Conservation (phyloP, 2,888 invertebrate species). For the Nycteola revayana region DNA sequence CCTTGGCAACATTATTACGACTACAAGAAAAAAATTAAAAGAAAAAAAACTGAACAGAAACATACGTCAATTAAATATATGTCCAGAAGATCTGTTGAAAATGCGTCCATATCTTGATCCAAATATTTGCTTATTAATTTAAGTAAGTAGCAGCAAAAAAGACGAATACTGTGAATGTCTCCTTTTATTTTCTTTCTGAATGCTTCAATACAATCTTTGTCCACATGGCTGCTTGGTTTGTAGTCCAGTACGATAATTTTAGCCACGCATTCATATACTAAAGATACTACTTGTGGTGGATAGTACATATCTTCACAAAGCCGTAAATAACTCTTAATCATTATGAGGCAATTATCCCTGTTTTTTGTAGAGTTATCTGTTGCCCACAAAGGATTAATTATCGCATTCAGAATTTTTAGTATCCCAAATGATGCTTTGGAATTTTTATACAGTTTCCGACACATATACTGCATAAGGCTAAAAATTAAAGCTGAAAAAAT, state of each 20-base stretch:
- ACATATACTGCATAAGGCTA: constrained; percentile 61
- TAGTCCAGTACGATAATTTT: constrained; percentile 52
- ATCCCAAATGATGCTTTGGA: constrained; percentile 54
- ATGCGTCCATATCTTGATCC: constrained; percentile 42
- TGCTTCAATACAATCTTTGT: constrained; percentile 44
- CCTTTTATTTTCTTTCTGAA: constrained; percentile 52
- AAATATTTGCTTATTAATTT: constrained; percentile 38
- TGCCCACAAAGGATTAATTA: constrained; percentile 57
- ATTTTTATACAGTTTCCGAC: constrained; percentile 60
- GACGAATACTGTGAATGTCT: constrained; percentile 53
- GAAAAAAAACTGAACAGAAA: constrained; percentile 14
- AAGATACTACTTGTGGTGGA: constrained; percentile 59
- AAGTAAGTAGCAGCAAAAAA: constrained; percentile 63
- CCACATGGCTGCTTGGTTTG: constrained; percentile 37
- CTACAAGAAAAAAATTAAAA: no score
- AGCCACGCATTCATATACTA: constrained; percentile 66
- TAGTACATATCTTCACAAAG: constrained; percentile 61
- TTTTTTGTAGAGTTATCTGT: constrained; percentile 50
- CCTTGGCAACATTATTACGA: no score
- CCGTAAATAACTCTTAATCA: constrained; percentile 64
- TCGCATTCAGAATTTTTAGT: constrained; percentile 50
- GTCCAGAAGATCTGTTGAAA: constrained; percentile 43
- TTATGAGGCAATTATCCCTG: constrained; percentile 59
- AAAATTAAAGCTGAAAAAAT: constrained; percentile 57
- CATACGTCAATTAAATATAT: constrained; percentile 65